Conservation (phyloP, 2,113 vertebrate genomes). For the Riparia riparia region DNA sequence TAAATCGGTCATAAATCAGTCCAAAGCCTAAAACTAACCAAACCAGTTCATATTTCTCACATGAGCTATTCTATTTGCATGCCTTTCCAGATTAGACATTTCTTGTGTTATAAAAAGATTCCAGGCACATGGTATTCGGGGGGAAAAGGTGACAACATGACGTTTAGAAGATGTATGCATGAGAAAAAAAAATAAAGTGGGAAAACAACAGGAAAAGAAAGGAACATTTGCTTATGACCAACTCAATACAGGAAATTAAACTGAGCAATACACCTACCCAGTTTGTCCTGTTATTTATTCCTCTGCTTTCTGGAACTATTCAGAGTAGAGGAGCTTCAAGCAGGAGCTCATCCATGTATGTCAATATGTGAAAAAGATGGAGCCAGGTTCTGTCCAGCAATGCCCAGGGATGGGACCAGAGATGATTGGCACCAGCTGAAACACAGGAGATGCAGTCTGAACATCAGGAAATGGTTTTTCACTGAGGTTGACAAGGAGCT, state of each 20-base stretch:
- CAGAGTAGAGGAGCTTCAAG: neutral
- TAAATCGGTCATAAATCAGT: neutral
- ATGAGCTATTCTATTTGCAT: neutral
- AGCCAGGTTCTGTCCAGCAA: neutral
- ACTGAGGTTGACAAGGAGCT: neutral
- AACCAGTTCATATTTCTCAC: conserved; percentile 19
- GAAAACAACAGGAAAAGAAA: neutral
- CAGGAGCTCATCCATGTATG: neutral
- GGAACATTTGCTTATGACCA: neutral
- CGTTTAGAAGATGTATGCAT: neutral
- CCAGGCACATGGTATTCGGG: neutral
- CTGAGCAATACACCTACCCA: neutral
- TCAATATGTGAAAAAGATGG: neutral
- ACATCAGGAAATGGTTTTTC: neutral
- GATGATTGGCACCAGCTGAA: neutral
- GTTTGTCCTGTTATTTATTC: neutral
- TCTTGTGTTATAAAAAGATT: neutral
- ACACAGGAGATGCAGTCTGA: neutral
- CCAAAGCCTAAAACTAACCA: neutral
- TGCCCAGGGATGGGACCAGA: neutral
- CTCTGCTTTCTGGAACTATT: neutral
- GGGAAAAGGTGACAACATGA: neutral
- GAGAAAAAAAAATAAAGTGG: neutral
- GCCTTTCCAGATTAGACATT: neutral
- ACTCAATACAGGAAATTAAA: neutral